phyloP scores from a whole-genome alignment of 2,797 vertebrate genomes.

The Propithecus perrieri region DNA sequence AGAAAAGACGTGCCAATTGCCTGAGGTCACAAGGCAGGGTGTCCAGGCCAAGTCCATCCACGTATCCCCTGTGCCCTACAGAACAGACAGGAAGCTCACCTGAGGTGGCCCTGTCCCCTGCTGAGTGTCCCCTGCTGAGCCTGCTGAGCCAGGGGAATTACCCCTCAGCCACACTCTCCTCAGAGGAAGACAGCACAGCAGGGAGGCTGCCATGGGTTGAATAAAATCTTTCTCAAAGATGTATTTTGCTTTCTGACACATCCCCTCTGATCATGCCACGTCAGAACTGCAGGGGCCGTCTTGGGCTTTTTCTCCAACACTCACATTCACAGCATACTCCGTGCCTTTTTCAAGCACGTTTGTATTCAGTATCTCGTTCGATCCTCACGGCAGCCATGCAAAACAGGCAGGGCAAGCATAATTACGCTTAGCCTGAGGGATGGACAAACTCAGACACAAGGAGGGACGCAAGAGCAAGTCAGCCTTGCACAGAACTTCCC shows the following conservation, averaged over 20 bases:
- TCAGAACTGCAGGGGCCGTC: not conserved
- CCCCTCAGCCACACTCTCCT: not conserved
- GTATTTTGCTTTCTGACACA: not conserved
- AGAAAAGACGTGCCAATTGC: not conserved
- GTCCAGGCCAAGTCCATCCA: no score
- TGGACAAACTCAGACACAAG: not conserved
- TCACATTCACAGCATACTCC: not conserved
- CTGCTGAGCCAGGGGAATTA: no score
- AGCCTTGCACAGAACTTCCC: not conserved
- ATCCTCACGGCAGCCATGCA: not conserved
- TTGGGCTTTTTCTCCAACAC: not conserved
- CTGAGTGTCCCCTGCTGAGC: not conserved
- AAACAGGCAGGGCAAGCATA: not conserved
- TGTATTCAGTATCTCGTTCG: not conserved
- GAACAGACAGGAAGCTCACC: not conserved
- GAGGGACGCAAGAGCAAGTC: not conserved
- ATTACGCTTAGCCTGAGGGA: not conserved
- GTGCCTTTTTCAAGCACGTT: not conserved
- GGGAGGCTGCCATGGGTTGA: no score
- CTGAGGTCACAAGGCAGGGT: no score
- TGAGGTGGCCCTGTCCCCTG: no score
- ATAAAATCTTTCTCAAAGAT: not conserved
- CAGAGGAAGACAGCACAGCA: not conserved
- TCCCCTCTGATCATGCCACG: not conserved
- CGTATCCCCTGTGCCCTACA: not conserved